Percentiles rank a stretch among this genome's conserved stretches.
These are phyloP conservation scores for Grapholita molesta DNA, from an alignment of 1,140 invertebrate genomes.

Conservation along the genomic window DNA sequence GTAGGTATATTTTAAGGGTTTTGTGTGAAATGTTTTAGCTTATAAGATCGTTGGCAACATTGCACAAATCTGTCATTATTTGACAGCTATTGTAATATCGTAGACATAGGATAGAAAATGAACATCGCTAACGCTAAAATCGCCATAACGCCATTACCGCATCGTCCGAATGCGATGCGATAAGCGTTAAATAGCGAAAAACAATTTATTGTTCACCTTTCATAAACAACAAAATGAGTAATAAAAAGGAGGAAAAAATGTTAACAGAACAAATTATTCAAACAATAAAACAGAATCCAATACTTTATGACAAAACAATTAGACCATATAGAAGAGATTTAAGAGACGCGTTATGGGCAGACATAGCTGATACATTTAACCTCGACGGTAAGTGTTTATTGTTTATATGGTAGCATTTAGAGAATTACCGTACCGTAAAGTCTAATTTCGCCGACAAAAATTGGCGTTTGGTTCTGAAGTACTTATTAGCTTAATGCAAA, in stretches of 20 bases:
- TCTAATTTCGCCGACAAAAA: no score
- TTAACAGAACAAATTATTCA: background rate
- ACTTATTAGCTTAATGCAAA: no score
- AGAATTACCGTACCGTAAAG: no score
- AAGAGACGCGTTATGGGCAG: background rate
- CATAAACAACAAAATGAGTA: background rate
- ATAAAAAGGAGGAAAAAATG: background rate
- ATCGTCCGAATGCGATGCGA: background rate
- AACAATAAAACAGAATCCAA: background rate
- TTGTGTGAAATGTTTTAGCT: background rate
- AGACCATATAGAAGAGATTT: background rate
- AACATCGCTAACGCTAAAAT: background rate
- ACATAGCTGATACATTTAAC: background rate
- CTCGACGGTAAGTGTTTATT: background rate
- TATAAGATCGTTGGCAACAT: background rate
- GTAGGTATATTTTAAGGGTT: background rate
- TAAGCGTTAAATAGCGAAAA: background rate
- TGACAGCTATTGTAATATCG: background rate
- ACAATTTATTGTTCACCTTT: background rate
- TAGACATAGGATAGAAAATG: background rate
- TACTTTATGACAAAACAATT: background rate
- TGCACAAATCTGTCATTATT: background rate
- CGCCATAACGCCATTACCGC: background rate
- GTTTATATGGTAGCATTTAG: no score
- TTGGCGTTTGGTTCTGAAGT: no score